Percentiles rank a stretch among this genome's conserved stretches.
Conservation (phyloP, 2,888 invertebrate genomes). For the Cerastis leucographa region DNA sequence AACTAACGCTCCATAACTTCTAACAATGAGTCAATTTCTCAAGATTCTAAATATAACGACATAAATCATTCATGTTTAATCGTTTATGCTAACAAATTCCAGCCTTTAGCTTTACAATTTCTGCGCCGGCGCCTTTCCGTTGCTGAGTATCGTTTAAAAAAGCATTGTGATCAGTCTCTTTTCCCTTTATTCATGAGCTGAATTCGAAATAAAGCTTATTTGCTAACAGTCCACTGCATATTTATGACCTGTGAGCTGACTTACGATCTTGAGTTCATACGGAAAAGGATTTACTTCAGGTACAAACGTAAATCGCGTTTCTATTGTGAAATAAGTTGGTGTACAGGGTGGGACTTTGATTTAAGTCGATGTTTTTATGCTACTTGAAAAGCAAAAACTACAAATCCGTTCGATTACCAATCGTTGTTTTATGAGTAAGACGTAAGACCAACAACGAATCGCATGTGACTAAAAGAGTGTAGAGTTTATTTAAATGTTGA, state of each 20-base stretch:
- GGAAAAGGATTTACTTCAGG: conserved; percentile 29
- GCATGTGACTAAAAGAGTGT: no score
- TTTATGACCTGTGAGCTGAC: conserved; percentile 35
- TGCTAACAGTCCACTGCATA: conserved; percentile 44
- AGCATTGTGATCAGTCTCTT: conserved; percentile 51
- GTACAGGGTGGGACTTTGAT: neutral
- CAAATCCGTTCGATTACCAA: neutral
- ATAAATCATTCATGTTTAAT: conserved; percentile 40
- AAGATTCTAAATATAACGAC: neutral
- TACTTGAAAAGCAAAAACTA: no score
- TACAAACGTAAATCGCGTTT: conserved; percentile 2
- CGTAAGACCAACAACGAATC: neutral
- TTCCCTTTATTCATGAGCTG: conserved; percentile 45
- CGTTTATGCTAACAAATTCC: conserved; percentile 36
- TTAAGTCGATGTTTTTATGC: no score
- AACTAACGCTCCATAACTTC: neutral
- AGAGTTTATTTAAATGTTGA: no score
- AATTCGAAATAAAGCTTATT: conserved; percentile 43
- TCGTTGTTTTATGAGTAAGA: neutral
- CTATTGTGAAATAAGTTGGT: conserved; percentile 8
- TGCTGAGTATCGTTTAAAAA: conserved; percentile 47
- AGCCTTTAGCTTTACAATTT: conserved; percentile 34
- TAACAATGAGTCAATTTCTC: neutral
- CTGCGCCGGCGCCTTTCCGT: conserved; percentile 44
- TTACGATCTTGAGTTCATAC: conserved; percentile 1